phyloP scores from a whole-genome alignment of 2,888 invertebrate species.

The Drosophila affinis region DNA sequence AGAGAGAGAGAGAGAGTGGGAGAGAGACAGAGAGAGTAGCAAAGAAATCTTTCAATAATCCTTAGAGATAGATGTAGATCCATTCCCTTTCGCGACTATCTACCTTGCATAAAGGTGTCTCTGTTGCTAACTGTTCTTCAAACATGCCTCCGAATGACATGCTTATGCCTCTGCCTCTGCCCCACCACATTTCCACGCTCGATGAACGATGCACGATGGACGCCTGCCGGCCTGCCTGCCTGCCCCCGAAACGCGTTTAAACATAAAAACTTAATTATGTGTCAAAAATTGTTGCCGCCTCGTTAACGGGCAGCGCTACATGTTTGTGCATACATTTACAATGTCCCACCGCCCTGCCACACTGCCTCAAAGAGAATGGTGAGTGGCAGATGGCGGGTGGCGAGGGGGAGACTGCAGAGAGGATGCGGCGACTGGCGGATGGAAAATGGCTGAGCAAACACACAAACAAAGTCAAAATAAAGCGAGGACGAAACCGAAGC shows the following conservation, averaged over 20 bases:
- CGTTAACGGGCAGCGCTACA: constrained; percentile 59
- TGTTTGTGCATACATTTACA: constrained; percentile 41
- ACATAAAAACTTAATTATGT: constrained; percentile 73
- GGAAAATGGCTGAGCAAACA: constrained; percentile 28
- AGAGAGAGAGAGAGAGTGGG: too few species aligned
- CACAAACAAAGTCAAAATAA: constrained; percentile 45
- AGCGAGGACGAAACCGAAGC: constrained; percentile 30
- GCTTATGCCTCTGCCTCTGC: neutral
- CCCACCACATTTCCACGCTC: constrained; percentile 13
- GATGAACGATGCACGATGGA: constrained; percentile 20
- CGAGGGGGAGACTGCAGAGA: neutral
- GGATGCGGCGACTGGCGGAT: constrained; percentile 15
- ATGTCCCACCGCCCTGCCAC: constrained; percentile 16
- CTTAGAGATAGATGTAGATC: too few species aligned
- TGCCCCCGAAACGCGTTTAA: constrained; percentile 42
- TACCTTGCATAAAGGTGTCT: neutral
- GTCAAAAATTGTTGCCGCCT: constrained; percentile 59
- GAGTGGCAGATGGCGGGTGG: too few species aligned
- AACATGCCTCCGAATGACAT: neutral
- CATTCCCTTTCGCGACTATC: neutral
- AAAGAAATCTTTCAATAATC: too few species aligned
- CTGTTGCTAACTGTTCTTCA: neutral
- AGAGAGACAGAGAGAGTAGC: too few species aligned
- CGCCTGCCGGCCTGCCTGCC: neutral
- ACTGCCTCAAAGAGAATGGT: too few species aligned